Percentiles rank a stretch among this genome's conserved stretches.
Evolutionary conservation across 2,888 invertebrate species (phyloP).

Genomic region (Hydrotaea diabolus): DNA sequence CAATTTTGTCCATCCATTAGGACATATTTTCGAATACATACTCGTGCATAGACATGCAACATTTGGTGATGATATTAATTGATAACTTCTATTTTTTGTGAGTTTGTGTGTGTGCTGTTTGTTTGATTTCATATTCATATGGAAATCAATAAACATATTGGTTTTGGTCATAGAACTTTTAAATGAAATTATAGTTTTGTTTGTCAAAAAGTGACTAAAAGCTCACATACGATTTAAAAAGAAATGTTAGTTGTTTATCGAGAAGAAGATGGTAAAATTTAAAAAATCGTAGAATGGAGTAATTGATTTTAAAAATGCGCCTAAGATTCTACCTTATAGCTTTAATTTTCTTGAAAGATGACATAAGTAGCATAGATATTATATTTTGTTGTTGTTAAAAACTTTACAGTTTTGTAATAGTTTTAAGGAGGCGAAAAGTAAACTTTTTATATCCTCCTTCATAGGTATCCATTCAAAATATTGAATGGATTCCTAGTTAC

Average conservation of each 20-base stretch:
- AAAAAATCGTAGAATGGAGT: no score
- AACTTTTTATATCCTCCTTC: no score
- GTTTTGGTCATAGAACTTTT: neutral
- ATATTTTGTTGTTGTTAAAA: no score
- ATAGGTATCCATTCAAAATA: no score
- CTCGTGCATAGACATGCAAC: neutral
- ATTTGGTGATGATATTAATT: neutral
- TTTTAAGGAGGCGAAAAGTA: no score
- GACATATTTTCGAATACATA: neutral
- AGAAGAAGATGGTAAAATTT: no score
- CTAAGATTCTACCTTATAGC: no score
- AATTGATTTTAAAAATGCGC: no score
- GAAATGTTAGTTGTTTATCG: neutral
- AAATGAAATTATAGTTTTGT: neutral
- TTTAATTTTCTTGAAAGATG: no score
- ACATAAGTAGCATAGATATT: no score
- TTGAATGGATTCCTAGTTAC: no score
- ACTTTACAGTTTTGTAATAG: no score
- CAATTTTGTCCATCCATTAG: conserved; percentile 44
- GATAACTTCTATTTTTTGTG: neutral
- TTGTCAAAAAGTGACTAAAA: neutral
- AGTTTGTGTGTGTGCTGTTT: neutral
- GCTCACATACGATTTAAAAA: neutral
- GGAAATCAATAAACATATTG: neutral
- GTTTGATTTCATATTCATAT: neutral